These are phyloP conservation scores for Myanophis thanlyinensis DNA, from an alignment of 2,113 vertebrate species.

Conservation along the genomic window DNA sequence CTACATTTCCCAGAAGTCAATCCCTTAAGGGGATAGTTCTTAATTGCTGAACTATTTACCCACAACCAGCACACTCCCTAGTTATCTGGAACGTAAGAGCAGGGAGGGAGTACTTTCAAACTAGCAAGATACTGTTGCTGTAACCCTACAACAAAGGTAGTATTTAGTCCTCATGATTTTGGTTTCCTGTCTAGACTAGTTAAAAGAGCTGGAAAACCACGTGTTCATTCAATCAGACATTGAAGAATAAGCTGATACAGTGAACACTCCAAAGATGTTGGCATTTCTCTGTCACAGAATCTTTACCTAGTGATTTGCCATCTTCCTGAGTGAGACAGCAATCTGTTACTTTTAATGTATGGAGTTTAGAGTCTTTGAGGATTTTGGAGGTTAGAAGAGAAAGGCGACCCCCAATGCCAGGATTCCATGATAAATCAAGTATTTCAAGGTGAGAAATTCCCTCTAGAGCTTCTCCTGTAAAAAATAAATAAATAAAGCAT, in stretches of 20 bases:
- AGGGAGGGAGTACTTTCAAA: neutral
- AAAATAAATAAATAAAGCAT: slow-evolving; percentile 19
- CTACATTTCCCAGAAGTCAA: too few species aligned
- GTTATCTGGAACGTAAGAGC: neutral
- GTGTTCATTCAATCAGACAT: neutral
- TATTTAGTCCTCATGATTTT: neutral
- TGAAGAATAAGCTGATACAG: slow-evolving; percentile 7
- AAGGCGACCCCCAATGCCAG: slow-evolving; percentile 75
- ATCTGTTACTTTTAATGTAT: slow-evolving; percentile 77
- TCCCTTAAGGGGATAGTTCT: too few species aligned
- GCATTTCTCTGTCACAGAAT: neutral
- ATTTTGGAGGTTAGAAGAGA: slow-evolving; percentile 73
- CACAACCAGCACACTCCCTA: too few species aligned
- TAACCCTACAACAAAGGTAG: neutral
- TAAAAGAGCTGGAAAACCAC: neutral
- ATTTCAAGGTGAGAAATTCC: slow-evolving; percentile 74
- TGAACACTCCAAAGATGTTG: neutral
- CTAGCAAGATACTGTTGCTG: neutral
- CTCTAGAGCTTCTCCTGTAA: slow-evolving; percentile 76
- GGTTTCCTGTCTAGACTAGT: neutral
- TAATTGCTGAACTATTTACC: too few species aligned
- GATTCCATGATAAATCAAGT: slow-evolving; percentile 89
- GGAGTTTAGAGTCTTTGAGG: slow-evolving; percentile 63
- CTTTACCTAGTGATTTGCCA: slow-evolving; percentile 75
- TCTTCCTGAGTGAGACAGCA: slow-evolving; percentile 80